Evolutionary conservation across 2,888 invertebrate genomes (phyloP).

Genomic region (Tenodera sinensis): DNA sequence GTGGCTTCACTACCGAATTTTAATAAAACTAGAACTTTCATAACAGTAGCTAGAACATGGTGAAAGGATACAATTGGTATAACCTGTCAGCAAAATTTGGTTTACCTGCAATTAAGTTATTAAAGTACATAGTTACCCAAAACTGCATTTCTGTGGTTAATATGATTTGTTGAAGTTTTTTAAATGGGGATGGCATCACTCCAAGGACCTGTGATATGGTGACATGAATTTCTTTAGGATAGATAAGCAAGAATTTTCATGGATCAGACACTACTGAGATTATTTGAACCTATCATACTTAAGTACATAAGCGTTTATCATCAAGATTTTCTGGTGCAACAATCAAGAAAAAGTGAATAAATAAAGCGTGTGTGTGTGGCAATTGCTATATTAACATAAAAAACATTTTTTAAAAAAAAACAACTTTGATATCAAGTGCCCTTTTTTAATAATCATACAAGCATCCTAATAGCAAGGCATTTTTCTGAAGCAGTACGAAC

Average conservation of each 20-base stretch:
- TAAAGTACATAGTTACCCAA: no score
- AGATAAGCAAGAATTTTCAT: not conserved
- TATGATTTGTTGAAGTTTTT: not conserved
- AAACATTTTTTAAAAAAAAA: not conserved
- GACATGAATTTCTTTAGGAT: not conserved
- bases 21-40: no score
- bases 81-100: no score
- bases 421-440: conserved; percentile 24
- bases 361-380: not conserved
- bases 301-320: not conserved
- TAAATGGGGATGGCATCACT: not conserved
- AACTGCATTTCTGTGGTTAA: no score
- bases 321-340: not conserved
- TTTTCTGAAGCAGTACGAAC: not conserved
- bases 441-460: conserved; percentile 23
- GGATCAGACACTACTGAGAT: not conserved
- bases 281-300: not conserved
- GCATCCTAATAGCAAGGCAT: not conserved
- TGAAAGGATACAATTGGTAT: no score
- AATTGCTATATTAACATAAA: not conserved
- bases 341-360: not conserved
- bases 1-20: no score
- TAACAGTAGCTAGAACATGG: no score
- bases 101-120: no score
- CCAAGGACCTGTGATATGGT: not conserved